These are phyloP conservation scores for Alviniconcha marisindica DNA, from an alignment of 1,140 invertebrate genomes.

Conservation along the genomic window DNA sequence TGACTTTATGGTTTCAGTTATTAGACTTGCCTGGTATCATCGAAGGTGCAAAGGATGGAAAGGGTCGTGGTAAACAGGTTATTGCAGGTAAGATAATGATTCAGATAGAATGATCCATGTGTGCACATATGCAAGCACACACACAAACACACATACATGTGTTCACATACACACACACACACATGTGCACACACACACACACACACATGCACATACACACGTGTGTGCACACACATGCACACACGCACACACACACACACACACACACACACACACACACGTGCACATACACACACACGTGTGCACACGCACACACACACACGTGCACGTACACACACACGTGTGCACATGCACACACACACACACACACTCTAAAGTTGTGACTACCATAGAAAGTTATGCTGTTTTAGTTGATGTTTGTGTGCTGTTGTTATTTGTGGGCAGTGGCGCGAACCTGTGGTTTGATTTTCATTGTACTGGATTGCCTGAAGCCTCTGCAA, in stretches of 20 bases:
- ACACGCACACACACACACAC: too few relatives aligned
- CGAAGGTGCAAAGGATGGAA: constrained; percentile 99
- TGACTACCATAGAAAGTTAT: background rate
- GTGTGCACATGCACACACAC: background rate
- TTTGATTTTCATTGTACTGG: constrained; percentile 98
- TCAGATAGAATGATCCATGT: too few relatives aligned
- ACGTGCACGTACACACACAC: too few relatives aligned
- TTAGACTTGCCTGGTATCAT: constrained; percentile 99
- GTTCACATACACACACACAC: too few relatives aligned
- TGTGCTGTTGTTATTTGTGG: background rate
- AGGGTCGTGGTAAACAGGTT: constrained; percentile 98
- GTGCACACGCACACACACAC: too few relatives aligned
- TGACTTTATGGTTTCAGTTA: constrained; percentile 81
- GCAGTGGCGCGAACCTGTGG: constrained; percentile 97
- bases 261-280: too few relatives aligned
- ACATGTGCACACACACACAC: too few relatives aligned
- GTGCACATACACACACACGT: too few relatives aligned
- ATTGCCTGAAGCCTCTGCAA: constrained; percentile 97
- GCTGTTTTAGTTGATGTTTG: background rate
- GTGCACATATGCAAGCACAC: too few relatives aligned
- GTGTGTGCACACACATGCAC: too few relatives aligned
- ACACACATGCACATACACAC: too few relatives aligned
- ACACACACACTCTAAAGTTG: background rate
- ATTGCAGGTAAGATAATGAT: constrained; percentile 93
- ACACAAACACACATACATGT: too few relatives aligned